Evolutionary conservation across 2,888 invertebrate genomes (phyloP), one percentile per base, ranked within the genome.

Genomic region (Ceriagrion tenellum): DNA sequence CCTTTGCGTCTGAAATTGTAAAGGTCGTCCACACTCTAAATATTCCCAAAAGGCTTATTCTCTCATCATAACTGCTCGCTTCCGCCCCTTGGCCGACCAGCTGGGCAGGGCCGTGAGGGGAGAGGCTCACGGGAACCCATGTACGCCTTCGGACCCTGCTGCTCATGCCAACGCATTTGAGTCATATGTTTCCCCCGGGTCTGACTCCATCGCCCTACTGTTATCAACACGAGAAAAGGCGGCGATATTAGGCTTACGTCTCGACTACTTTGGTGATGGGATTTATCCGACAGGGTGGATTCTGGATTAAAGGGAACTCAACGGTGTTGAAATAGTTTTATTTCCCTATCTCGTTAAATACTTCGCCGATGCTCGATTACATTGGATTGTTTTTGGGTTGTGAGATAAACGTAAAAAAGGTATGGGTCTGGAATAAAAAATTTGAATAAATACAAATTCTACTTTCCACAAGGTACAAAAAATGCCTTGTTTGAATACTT

Each of bases 31-130:
- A 74, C 93, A 74, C 69, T 69, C 69, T 93, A 93, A 93, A 93
- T 93, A 93, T 93, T 93, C 93, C 69, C 93, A 93, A 69, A 93
- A 93, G 93, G 74, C 69, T 55, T n/a, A 16, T 93, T 74, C 69
- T 47, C 93, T 93, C 69, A 93, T 93, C 74, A 91, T 69, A 47
- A 40, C 69, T 35, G 30, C 23, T 26, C 91, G 23, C 40, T 40
- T 40, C 26, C 16, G 93, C 23, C 93, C 16, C 47, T 69, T 47
- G 74, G 35, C 18, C 30, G 23, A 23, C 26, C n/a, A 12, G n/a
- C 8, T 26, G 69, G 26, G 69, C 8, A 69, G 18, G 47, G 35
- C 1, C 16, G 81, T 8, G 26, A 35, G 81, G 69, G 81, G 81
- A 81, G 81, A 35, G 0, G 26, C 81, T 35, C 81, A 30, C n/a